Conservation (phyloP, 2,113 vertebrate species). For the Laticauda laticaudata region DNA sequence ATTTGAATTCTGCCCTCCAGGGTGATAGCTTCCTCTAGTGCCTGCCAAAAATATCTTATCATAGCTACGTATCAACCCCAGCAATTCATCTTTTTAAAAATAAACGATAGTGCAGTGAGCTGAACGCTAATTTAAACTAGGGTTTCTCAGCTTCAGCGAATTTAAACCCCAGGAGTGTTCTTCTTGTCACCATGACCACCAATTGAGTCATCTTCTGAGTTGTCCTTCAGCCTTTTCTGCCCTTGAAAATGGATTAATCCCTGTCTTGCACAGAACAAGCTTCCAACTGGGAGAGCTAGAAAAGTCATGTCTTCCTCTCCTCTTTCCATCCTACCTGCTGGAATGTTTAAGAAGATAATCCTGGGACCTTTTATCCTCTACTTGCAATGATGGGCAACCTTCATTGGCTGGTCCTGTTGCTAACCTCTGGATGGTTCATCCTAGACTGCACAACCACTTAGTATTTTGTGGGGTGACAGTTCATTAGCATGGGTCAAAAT, state of each 20-base stretch:
- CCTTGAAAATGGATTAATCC: background rate
- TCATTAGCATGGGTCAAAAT: background rate
- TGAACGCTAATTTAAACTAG: background rate
- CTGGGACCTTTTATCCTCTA: too few species aligned
- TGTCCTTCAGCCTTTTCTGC: background rate
- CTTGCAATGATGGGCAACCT: too few species aligned
- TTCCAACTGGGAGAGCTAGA: background rate
- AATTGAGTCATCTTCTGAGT: too few species aligned
- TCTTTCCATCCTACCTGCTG: background rate
- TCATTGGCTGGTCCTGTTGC: too few species aligned
- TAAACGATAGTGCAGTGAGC: background rate
- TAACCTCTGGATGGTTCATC: background rate
- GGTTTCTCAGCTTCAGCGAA: background rate
- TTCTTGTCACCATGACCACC: background rate
- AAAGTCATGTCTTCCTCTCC: background rate
- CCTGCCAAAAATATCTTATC: background rate
- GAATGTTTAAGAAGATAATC: background rate
- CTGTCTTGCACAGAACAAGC: background rate
- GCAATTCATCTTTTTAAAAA: background rate
- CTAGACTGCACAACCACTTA: background rate
- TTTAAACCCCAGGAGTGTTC: background rate
- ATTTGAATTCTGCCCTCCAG: background rate
- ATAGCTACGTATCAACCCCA: background rate
- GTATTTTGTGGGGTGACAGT: background rate
- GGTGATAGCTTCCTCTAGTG: background rate